Percentiles rank a stretch among this genome's conserved stretches.
Evolutionary conservation across 64 coral and sea anemone species (phyloP).

Genomic region (Actinia tenebrosa): DNA sequence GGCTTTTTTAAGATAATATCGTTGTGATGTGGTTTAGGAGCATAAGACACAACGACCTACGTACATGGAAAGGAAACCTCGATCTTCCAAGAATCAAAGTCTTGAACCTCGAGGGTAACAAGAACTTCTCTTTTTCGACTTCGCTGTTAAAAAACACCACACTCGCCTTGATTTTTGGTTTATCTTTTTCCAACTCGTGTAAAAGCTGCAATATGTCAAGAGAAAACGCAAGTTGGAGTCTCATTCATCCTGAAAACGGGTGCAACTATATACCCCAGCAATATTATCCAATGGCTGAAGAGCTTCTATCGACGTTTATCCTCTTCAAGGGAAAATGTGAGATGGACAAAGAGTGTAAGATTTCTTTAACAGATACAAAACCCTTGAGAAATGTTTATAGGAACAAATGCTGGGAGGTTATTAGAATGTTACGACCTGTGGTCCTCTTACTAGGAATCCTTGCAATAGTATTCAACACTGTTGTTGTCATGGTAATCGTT

Average conservation of each 20-base stretch:
- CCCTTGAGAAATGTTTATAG: slow-evolving; percentile 1
- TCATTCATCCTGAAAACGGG: not conserved
- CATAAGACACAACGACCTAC: slow-evolving; percentile 13
- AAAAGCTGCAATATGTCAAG: slow-evolving; percentile 17
- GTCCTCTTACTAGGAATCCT: slow-evolving; percentile 14
- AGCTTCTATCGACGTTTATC: slow-evolving; percentile 8
- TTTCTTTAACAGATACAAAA: not conserved
- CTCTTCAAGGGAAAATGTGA: slow-evolving; percentile 21
- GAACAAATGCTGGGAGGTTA: slow-evolving; percentile 35
- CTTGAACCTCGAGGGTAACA: slow-evolving; percentile 23
- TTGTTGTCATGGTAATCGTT: slow-evolving; percentile 31
- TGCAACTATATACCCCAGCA: slow-evolving; percentile 20
- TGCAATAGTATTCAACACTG: slow-evolving; percentile 21
- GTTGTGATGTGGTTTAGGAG: slow-evolving; percentile 8
- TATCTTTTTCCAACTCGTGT: slow-evolving; percentile 17
- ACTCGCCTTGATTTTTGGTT: not conserved
- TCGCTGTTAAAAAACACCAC: slow-evolving; percentile 5
- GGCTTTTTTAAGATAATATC: not conserved
- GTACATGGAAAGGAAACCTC: slow-evolving; percentile 15
- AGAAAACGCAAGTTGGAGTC: not conserved
- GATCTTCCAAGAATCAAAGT: slow-evolving; percentile 11
- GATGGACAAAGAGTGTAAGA: not conserved
- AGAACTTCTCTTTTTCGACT: not conserved
- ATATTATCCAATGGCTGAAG: slow-evolving; percentile 5
- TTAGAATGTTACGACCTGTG: not conserved